A percentile compares a stretch with the other conserved stretches of the same genome.
Evolutionary conservation across 2,113 vertebrate genomes (phyloP).

Genomic region (Apodemus sylvaticus): DNA sequence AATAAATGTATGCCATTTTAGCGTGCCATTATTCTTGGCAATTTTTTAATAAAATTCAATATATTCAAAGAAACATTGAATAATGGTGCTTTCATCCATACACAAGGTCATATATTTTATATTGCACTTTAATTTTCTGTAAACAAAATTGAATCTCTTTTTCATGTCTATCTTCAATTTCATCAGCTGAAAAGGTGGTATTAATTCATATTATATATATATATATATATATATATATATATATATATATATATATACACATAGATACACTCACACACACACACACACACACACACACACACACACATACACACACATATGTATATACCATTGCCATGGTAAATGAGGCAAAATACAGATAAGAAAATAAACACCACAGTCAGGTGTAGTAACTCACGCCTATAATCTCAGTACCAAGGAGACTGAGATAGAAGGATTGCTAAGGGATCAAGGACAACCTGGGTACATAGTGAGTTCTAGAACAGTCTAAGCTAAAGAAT

Average conservation of each 20-base stretch:
- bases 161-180: slow-evolving; percentile 35
- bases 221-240: too few species aligned
- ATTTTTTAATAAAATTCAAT: slow-evolving; percentile 50
- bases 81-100: slow-evolving; percentile 18
- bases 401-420: neutral
- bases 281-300: too few species aligned
- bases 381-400: neutral
- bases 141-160: slow-evolving; percentile 37
- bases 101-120: neutral
- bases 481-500: neutral
- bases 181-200: neutral
- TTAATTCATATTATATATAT: neutral
- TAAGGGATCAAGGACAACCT: neutral
- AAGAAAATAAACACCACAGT: neutral
- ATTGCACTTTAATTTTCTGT: slow-evolving; percentile 32
- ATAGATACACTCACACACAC: too few species aligned
- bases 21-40: neutral
- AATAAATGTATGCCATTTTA: neutral
- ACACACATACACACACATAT: neutral
- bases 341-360: slow-evolving; percentile 17
- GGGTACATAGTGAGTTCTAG: neutral
- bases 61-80: neutral
- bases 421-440: neutral
- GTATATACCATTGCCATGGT: neutral
- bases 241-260: neutral